Base-by-base conservation (phyloP, 2,797 vertebrate genomes). In the Tenualosa ilisha region DNA sequence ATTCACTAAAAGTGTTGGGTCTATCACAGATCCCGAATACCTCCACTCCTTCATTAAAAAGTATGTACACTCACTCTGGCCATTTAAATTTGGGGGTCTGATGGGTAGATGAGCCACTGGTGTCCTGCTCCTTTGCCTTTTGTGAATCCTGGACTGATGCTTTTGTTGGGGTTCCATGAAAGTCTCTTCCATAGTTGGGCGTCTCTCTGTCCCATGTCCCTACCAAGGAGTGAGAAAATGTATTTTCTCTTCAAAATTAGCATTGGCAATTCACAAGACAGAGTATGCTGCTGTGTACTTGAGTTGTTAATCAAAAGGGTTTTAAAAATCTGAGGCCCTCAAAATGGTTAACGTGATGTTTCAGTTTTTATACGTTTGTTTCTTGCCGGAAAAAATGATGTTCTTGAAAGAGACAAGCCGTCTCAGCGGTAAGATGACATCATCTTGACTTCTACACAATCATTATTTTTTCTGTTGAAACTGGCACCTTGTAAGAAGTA, bases 41-140 rank as follows among this genome's bases (percentile, higher is more conserved):
- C 17, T 54, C 13, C 53, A 17, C 13, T 54, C 53, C 53, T 17
- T 17, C 26, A 31, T 22, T 68, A 11, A 11, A 31, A 31, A 11
- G 26, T 7, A 12, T 68, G 54, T 3, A 56, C 54, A 56, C 54
- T 56, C 81, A 88, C 88, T 85, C 54, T 85, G 84, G 65, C 72
- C 54, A 3, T 82, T 43, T 63, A 72, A 46, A 13, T 68, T 82
- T 53, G 82, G 61, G 3, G 86, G 84, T 17, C 51, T 72, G 26
- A 88, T 84, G 56, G 88, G 86, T 22, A 88, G 82, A 81, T 88
- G 84, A 31, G 82, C 88, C 43, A 84, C 51, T 8, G 88, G 88
- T 0, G 63, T 82, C 31, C 72, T n/a, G 15, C 81, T 65, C 53
- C 56, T 82, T 3, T 9, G 84, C 40, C 20, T 87, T 37, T 63